Conservation (phyloP, 1,140 invertebrate species). For the Brachionus angularis region DNA sequence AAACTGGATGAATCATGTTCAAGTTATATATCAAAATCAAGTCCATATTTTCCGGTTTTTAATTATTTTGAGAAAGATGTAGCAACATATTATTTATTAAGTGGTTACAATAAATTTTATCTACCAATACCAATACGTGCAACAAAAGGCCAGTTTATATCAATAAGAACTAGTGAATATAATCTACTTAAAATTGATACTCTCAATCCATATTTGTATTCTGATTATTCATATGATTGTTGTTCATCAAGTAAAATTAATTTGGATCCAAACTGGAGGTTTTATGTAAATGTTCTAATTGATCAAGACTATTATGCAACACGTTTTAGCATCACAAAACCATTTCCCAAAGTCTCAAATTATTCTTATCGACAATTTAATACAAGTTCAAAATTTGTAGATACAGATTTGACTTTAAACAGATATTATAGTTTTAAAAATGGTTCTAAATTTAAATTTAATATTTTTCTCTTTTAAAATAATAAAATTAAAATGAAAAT, state of each 20-base stretch:
- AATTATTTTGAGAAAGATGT: too few species aligned
- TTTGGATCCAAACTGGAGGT: neutral
- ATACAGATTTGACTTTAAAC: neutral
- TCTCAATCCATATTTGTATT: too few species aligned
- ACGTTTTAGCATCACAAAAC: neutral
- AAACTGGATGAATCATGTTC: too few species aligned
- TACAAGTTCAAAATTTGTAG: neutral
- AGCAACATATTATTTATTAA: too few species aligned
- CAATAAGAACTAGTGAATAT: neutral
- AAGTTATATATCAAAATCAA: neutral
- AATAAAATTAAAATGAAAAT: too few species aligned
- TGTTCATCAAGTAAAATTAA: neutral
- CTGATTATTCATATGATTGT: neutral
- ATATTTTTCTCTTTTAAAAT: neutral
- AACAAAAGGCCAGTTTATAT: neutral
- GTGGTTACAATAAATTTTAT: neutral
- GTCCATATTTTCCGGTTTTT: too few species aligned
- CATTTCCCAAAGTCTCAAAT: neutral
- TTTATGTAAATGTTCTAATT: constrained; percentile 9
- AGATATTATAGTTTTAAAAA: neutral
- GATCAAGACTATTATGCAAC: neutral
- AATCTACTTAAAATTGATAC: neutral
- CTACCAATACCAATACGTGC: neutral
- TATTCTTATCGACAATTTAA: neutral
- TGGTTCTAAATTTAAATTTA: neutral